A percentile compares a stretch with the other conserved stretches of the same genome.
These are phyloP conservation scores for Scomber japonicus DNA, from an alignment of 2,113 vertebrate species.

Conservation along the genomic window DNA sequence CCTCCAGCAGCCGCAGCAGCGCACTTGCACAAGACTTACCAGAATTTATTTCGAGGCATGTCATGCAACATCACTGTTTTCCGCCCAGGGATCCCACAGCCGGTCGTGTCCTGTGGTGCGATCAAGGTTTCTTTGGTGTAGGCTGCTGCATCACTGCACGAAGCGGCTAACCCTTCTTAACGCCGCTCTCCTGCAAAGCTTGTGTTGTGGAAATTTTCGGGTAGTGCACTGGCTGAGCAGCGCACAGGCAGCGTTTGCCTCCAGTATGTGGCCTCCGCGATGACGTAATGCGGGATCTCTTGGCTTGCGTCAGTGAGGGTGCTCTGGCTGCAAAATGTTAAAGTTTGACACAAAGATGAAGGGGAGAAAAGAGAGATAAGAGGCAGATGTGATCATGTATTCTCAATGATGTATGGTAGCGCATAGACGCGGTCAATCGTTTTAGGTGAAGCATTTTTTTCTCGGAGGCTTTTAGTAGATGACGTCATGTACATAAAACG, in stretches of 20 bases:
- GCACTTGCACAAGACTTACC: slow-evolving; percentile 86
- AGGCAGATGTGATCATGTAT: background rate
- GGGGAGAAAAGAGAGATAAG: background rate
- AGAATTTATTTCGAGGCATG: slow-evolving; percentile 76
- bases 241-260: slow-evolving; percentile 71
- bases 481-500: slow-evolving; percentile 40
- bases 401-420: fast-evolving
- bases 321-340: slow-evolving; percentile 45
- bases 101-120: slow-evolving; percentile 43
- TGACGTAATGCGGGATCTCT: slow-evolving; percentile 88
- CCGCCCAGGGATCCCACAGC: slow-evolving; percentile 56
- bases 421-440: too few species aligned
- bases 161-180: slow-evolving; percentile 34
- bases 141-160: slow-evolving; percentile 65
- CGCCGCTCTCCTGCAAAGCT: slow-evolving; percentile 70
- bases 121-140: slow-evolving; percentile 62
- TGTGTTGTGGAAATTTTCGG: slow-evolving; percentile 74
- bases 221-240: slow-evolving; percentile 75
- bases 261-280: slow-evolving; percentile 74
- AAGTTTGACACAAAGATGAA: slow-evolving; percentile 10
- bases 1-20: slow-evolving; percentile 66
- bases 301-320: slow-evolving; percentile 68
- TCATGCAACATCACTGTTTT: slow-evolving; percentile 75
- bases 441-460: background rate
- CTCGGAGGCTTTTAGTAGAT: slow-evolving; percentile 5